Conservation (phyloP, 2,888 invertebrate species). For the Cremastobaeus sp. region DNA sequence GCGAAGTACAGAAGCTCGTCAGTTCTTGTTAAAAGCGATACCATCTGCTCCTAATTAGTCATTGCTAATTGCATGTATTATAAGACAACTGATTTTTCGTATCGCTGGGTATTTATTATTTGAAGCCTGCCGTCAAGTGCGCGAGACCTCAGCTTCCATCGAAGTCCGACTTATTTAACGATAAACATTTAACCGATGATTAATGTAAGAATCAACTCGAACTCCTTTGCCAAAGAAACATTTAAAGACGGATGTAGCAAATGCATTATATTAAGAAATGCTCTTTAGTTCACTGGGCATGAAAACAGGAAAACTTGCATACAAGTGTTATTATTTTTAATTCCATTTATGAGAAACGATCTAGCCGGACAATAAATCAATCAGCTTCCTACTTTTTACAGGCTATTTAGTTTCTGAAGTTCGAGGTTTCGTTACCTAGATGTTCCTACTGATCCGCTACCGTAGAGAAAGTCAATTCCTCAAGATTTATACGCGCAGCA, state of each 20-base stretch:
- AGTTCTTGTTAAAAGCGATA: conserved; percentile 72
- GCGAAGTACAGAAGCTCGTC: conserved; percentile 73
- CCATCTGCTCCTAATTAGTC: conserved; percentile 75
- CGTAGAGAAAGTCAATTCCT: conserved; percentile 10
- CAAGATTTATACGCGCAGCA: not conserved
- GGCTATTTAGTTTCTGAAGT: not conserved
- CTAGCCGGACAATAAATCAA: too few relatives aligned
- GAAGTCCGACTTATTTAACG: conserved; percentile 52
- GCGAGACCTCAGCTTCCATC: conserved; percentile 20
- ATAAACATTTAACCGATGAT: conserved; percentile 47
- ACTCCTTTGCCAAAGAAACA: conserved; percentile 28
- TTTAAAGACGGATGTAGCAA: conserved; percentile 31
- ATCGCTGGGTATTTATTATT: conserved; percentile 34
- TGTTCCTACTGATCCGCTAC: conserved; percentile 1
- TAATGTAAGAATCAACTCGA: conserved; percentile 34
- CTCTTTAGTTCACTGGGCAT: too few relatives aligned
- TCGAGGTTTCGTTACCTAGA: not conserved
- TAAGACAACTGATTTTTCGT: conserved; percentile 62
- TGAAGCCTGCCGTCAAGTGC: conserved; percentile 36
- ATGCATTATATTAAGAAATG: too few relatives aligned
- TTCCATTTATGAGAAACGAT: too few relatives aligned
- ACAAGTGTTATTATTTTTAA: too few relatives aligned
- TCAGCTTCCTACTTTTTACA: not conserved
- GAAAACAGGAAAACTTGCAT: too few relatives aligned
- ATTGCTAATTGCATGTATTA: conserved; percentile 69